These are phyloP conservation scores for Heterocephalus glaber DNA, from an alignment of 2,113 vertebrate species.

Conservation along the genomic window DNA sequence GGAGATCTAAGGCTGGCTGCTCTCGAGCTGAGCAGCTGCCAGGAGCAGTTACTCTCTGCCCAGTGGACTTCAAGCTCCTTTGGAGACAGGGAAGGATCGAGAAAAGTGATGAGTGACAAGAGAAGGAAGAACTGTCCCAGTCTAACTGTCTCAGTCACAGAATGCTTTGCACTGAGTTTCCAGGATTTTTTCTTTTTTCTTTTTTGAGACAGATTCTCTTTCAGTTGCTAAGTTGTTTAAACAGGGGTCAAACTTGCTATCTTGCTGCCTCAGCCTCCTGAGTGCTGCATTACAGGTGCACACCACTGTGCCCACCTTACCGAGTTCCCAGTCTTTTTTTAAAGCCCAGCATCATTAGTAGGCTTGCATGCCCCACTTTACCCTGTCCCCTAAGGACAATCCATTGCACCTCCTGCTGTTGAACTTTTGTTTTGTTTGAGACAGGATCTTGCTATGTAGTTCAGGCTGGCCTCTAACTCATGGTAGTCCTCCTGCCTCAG, in stretches of 20 bases:
- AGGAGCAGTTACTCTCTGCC: background rate
- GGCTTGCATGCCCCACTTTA: too few relatives aligned
- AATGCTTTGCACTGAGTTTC: background rate
- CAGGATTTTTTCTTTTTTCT: too few relatives aligned
- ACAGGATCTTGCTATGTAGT: background rate
- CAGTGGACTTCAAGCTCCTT: background rate
- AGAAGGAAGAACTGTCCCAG: background rate
- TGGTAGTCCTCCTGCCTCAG: background rate
- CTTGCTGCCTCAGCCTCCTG: background rate
- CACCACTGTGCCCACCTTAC: background rate
- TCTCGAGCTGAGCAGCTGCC: background rate
- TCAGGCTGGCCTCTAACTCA: background rate
- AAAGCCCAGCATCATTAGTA: background rate
- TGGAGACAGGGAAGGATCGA: background rate
- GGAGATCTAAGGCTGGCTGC: background rate
- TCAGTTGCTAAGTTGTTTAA: too few relatives aligned
- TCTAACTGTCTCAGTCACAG: background rate
- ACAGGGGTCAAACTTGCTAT: background rate
- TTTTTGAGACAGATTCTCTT: too few relatives aligned
- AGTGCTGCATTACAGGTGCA: background rate
- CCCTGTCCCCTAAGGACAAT: background rate
- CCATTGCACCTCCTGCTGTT: background rate
- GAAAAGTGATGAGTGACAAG: background rate
- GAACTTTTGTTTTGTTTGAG: background rate
- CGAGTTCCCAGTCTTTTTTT: background rate